Percentiles rank a stretch among this genome's conserved stretches.
Conservation (phyloP, 1,140 invertebrate species). For the Vanessa tameamea region DNA sequence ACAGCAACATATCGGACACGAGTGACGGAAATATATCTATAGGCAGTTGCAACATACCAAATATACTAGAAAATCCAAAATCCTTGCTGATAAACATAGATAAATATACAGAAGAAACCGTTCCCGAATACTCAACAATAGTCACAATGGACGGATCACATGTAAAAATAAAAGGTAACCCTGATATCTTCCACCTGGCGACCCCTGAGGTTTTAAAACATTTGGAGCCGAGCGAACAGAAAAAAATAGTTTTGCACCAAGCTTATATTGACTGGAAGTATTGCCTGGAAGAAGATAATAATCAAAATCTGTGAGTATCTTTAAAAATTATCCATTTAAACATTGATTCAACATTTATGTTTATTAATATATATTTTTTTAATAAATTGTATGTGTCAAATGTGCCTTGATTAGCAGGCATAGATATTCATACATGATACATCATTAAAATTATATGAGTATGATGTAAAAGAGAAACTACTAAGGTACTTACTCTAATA, state of each 20-base stretch:
- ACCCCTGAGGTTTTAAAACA: constrained; percentile 45
- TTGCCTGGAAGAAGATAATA: constrained; percentile 52
- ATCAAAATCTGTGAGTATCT: constrained; percentile 63
- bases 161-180: constrained; percentile 43
- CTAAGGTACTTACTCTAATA: too few relatives aligned
- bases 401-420: too few relatives aligned
- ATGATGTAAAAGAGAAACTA: too few relatives aligned
- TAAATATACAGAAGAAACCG: constrained; percentile 38
- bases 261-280: constrained; percentile 56
- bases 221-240: constrained; percentile 35
- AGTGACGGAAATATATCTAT: constrained; percentile 51
- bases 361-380: too few relatives aligned
- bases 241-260: constrained; percentile 53
- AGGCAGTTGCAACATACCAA: constrained; percentile 38
- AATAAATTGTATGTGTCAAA: too few relatives aligned
- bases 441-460: too few relatives aligned
- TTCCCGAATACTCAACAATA: constrained; percentile 2
- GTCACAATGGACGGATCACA: constrained; percentile 42
- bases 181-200: constrained; percentile 53
- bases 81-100: constrained; percentile 48
- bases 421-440: too few relatives aligned
- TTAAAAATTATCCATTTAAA: neutral
- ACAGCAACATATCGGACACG: constrained; percentile 51
- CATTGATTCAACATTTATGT: too few relatives aligned
- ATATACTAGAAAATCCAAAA: constrained; percentile 38